Evolutionary conservation across 2,888 invertebrate species (phyloP), one percentile per base, ranked within the genome.

Genomic region (Mallateleia sp.): DNA sequence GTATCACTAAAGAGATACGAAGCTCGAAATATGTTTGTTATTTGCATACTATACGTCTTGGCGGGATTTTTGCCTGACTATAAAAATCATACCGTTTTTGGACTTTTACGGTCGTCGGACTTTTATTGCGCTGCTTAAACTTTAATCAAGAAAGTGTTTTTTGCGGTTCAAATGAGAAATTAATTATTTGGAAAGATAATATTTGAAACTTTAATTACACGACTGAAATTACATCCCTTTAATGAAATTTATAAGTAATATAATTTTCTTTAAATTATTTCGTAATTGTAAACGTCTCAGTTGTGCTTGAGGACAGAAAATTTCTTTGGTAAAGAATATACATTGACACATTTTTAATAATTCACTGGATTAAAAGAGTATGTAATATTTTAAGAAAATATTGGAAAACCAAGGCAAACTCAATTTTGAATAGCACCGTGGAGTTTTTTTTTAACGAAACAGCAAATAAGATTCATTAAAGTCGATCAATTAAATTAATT

Each of bases 181-280:
- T 64, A 75, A 75, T 75, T 75, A 54, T 75, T 64, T 62, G 62
- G 22, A 64, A 62, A 52, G 52, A 54, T 69, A 34, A 52, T 47
- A n/a, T 14, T 22, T 28, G 11, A 32, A 50, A 50, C 50, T 50
- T 67, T n/a, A 71, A 56, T 50, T 67, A 32, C 50, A 14, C 32
- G 22, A 32, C 4, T 5, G 54, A 14, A 56, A 56, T 28, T 7
- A 56, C 54, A 28, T 25, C 25, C n/a, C 66, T 15, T 50, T 50
- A 20, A 42, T n/a, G 18, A 56, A 32, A 32, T 18, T 1, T 18
- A 18, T 32, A 18, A 56, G 15, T 32, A 32, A 28, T 52, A 24
- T 22, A 6, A 14, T 52, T 52, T 7, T 11, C 24, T 52, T 52
- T 24, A 52, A 52, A 22, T 52, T 52, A 22, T 52, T 52, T 22